Evolutionary conservation across 2,888 invertebrate genomes (phyloP).

Genomic region (Endomychus coccineus): DNA sequence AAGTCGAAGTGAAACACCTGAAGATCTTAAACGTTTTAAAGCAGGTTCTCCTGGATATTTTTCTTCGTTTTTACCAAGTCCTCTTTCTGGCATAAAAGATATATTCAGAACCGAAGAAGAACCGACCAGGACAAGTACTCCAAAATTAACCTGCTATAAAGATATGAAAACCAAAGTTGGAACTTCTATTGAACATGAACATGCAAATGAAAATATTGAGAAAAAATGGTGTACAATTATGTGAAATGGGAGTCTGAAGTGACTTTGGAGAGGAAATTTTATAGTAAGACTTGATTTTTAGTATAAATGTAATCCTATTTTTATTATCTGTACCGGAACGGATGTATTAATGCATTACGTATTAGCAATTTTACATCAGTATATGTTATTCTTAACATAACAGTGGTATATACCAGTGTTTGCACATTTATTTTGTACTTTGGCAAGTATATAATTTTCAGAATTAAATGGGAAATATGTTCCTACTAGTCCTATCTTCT

Average conservation of each 20-base stretch:
- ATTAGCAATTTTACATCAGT: no score
- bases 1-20: constrained; percentile 28
- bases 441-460: no score
- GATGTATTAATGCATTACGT: no score
- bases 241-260: constrained; percentile 29
- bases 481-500: no score
- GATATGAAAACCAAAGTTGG: constrained; percentile 26
- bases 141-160: constrained; percentile 36
- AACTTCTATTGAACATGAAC: constrained; percentile 15
- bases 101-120: constrained; percentile 27
- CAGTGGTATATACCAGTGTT: no score
- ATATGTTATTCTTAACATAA: no score
- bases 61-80: constrained; percentile 32
- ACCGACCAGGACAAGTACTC: constrained; percentile 31
- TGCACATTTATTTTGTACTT: no score
- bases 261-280: no score
- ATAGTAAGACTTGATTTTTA: no score
- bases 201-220: constrained; percentile 17
- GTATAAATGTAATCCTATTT: no score
- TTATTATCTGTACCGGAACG: no score
- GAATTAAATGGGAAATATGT: no score
- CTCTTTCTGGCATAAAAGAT: constrained; percentile 30
- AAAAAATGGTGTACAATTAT: constrained; percentile 37
- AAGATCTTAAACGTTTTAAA: constrained; percentile 29
- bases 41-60: constrained; percentile 27